A percentile compares a stretch with the other conserved stretches of the same genome.
Evolutionary conservation across 2,797 vertebrate species (phyloP).

Genomic region (Dipus sagitta): DNA sequence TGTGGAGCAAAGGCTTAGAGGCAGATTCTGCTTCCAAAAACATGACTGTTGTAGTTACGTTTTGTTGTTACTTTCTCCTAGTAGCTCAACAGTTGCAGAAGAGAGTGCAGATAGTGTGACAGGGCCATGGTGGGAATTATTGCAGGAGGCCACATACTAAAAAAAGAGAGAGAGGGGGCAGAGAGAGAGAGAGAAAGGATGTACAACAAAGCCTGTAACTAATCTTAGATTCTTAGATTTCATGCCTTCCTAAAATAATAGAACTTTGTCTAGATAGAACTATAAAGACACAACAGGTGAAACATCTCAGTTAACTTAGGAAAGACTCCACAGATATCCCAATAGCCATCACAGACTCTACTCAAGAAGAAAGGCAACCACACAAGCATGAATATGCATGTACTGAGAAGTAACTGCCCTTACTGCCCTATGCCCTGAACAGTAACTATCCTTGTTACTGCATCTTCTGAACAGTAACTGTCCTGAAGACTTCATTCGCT

Average conservation of each 20-base stretch:
- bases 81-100: not conserved
- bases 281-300: not conserved
- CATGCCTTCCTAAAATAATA: not conserved
- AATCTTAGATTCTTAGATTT: not conserved
- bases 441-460: too few relatives aligned
- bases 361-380: not conserved
- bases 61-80: constrained; percentile 13
- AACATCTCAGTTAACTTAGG: not conserved
- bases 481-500: too few relatives aligned
- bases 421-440: not conserved
- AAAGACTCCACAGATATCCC: not conserved
- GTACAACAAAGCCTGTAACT: not conserved
- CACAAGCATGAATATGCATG: accelerated
- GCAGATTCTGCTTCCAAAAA: not conserved
- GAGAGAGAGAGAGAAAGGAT: too few relatives aligned
- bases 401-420: too few relatives aligned
- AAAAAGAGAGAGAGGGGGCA: not conserved
- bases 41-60: not conserved
- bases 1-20: not conserved
- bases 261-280: not conserved
- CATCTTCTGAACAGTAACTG: too few relatives aligned
- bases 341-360: accelerated
- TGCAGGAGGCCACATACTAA: not conserved
- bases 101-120: not conserved
- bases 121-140: too few relatives aligned